Base-by-base conservation (phyloP, 2,113 vertebrate species). In the Microtus oregoni region DNA sequence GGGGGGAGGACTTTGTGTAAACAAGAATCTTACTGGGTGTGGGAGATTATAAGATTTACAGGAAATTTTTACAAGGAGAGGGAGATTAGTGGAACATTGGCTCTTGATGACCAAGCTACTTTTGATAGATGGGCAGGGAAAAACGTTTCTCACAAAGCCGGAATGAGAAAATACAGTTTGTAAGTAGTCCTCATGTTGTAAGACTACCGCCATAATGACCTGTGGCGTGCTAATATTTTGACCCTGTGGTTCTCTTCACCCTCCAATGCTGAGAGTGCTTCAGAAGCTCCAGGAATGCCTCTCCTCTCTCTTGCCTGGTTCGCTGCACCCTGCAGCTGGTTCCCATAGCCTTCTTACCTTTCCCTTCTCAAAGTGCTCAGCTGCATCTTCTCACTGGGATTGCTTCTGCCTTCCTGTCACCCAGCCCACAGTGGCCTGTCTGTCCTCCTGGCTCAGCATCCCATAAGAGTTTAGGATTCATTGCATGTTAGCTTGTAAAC, bases 121-220 rank as follows among this genome's bases (percentile, higher is more conserved):
- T 63, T 17, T 82, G 52, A 82, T n/a, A 63, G 81, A 38, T 26
- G 38, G 20, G 19, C 19, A 28, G 73, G 24, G 68, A 9, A 12
- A 58, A 89, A 32, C 87, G 85, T 97, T 93, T 50, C 70, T 35
- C 65, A 89, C 38, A 61, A 89, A 91, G 24, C 55, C 22, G 82
- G 91, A 92, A 58, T 50, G 77, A 89, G 78, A 95, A 97, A 92
- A 92, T 73, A 35, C 4, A 76, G 44, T 47, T 55, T 90, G 3
- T 93, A 92, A 90, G 38, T 47, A 32, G 79, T 92, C 7, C 90
- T 77, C 73, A 38, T 86, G 94, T 96, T 90, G 41, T 12, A 77
- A 81, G 97, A 88, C 41, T 75, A 70, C n/a, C 24, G 85, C 10
- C 55, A 77, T 93, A 58, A 41, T 86, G 11, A 38, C 89, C 90